Evolutionary conservation across 2,888 invertebrate species (phyloP).

Genomic region (Shargacucullia verbasci): DNA sequence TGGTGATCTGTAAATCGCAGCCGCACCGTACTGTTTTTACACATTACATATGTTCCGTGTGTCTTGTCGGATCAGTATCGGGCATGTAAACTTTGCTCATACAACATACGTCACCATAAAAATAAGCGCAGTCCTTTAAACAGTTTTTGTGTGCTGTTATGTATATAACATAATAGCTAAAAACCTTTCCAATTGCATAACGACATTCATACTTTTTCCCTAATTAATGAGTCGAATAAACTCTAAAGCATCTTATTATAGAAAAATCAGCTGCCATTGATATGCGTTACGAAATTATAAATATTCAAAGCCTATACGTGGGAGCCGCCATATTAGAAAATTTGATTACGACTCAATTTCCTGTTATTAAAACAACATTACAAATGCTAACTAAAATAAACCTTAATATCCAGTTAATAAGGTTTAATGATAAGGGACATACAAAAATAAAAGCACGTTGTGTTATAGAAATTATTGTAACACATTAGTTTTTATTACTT

Average conservation of each 20-base stretch:
- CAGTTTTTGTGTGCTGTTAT: no score
- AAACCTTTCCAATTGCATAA: neutral
- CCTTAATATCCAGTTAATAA: conserved; percentile 22
- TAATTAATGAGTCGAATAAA: conserved; percentile 7
- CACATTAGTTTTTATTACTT: conserved; percentile 39
- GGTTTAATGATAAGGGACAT: neutral
- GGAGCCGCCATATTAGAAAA: conserved; percentile 32
- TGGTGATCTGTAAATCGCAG: no score
- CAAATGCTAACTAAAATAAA: conserved; percentile 16
- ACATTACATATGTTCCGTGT: no score
- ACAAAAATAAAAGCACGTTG: conserved; percentile 24
- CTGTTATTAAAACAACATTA: conserved; percentile 22
- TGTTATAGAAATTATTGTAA: conserved; percentile 40
- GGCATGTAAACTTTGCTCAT: no score
- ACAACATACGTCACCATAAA: no score
- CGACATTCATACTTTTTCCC: conserved; percentile 1
- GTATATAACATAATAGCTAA: neutral
- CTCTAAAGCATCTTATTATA: conserved; percentile 13
- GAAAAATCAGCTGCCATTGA: conserved; percentile 21
- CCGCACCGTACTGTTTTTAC: no score
- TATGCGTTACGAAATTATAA: conserved; percentile 24
- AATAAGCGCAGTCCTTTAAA: no score
- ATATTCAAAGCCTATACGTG: conserved; percentile 23
- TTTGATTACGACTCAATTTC: conserved; percentile 47
- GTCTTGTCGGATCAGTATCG: no score